phyloP scores from a whole-genome alignment of 2,888 invertebrate species.

The Meta bourneti region DNA sequence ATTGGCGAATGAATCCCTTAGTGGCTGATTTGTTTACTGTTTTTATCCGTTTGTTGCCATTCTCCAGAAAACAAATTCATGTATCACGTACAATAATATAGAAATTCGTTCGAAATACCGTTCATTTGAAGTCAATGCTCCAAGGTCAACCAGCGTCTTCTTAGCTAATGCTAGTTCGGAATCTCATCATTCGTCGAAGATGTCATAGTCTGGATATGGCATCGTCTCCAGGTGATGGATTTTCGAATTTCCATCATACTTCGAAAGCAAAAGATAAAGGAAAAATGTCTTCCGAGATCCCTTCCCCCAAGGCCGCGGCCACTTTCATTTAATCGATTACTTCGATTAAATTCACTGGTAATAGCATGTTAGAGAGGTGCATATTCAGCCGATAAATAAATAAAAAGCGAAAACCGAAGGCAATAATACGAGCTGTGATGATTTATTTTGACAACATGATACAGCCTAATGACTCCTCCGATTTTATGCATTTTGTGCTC shows the following conservation, averaged over 20 bases:
- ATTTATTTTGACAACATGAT: constrained; percentile 70
- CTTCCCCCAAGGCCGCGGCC: not conserved
- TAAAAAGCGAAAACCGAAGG: not conserved
- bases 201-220: not conserved
- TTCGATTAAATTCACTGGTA: constrained; percentile 43
- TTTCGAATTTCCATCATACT: constrained; percentile 19
- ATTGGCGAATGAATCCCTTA: too few relatives aligned
- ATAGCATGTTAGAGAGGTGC: constrained; percentile 33
- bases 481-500: constrained; percentile 11
- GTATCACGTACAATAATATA: too few relatives aligned
- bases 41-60: too few relatives aligned
- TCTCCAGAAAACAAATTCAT: too few relatives aligned
- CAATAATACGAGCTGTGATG: constrained; percentile 36
- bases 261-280: constrained; percentile 7
- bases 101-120: not conserved
- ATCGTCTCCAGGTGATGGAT: constrained; percentile 26
- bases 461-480: constrained; percentile 33
- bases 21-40: too few relatives aligned
- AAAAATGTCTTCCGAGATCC: too few relatives aligned
- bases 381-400: constrained; percentile 34
- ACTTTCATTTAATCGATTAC: constrained; percentile 64
- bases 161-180: constrained; percentile 6
- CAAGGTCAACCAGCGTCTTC: constrained; percentile 13
- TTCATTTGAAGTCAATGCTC: constrained; percentile 18
- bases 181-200: constrained; percentile 22